phyloP scores from a whole-genome alignment of 2,113 vertebrate species.

The Rhinichthys klamathensis region DNA sequence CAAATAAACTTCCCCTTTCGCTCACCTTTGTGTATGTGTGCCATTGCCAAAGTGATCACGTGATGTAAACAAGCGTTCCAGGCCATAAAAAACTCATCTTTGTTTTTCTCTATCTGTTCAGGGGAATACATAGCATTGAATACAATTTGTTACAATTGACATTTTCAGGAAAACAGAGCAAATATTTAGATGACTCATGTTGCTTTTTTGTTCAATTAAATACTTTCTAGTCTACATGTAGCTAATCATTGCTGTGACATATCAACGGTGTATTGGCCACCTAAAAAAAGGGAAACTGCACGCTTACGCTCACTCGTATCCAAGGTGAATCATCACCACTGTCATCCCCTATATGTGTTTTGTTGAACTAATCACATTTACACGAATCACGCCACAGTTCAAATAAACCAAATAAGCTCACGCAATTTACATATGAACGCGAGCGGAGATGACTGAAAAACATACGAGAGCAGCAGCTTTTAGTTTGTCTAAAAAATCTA shows the following conservation, averaged over 20 bases:
- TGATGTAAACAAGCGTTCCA: constrained; percentile 72
- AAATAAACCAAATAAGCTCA: too few relatives aligned
- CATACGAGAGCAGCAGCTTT: too few relatives aligned
- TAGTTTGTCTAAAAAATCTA: too few relatives aligned
- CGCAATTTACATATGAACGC: too few relatives aligned
- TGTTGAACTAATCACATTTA: too few relatives aligned
- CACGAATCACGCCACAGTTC: too few relatives aligned
- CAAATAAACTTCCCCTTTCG: neutral
- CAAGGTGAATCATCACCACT: too few relatives aligned
- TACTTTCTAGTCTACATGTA: neutral
- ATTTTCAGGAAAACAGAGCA: neutral
- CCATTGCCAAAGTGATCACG: constrained; percentile 63
- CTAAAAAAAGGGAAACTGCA: too few relatives aligned
- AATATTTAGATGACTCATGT: neutral
- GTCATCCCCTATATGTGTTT: too few relatives aligned
- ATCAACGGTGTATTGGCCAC: too few relatives aligned
- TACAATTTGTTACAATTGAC: neutral
- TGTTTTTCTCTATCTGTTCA: constrained; percentile 65
- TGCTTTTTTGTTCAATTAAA: neutral
- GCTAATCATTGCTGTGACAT: neutral
- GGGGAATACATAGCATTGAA: neutral
- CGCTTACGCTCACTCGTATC: too few relatives aligned
- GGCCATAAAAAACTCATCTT: constrained; percentile 68
- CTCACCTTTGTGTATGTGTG: constrained; percentile 72
- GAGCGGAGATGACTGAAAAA: too few relatives aligned